These are phyloP conservation scores for Masticophis lateralis DNA, from an alignment of 2,797 vertebrate species.

Conservation along the genomic window DNA sequence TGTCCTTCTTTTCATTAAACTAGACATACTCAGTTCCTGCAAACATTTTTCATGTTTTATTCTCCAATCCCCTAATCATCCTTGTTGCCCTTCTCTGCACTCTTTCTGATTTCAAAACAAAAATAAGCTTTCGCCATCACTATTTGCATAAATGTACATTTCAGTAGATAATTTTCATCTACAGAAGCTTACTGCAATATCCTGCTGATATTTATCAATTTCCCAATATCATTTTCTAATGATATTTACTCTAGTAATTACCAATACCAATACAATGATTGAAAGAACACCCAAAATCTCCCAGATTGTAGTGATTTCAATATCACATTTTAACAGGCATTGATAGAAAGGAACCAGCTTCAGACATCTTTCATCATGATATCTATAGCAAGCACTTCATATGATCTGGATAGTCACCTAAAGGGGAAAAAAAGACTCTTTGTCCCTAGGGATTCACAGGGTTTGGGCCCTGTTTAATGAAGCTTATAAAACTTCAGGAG, in stretches of 20 bases:
- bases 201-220: neutral
- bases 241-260: constrained; percentile 25
- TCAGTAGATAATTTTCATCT: neutral
- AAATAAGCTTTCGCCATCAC: neutral
- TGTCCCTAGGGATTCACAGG: constrained; percentile 56
- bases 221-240: neutral
- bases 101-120: neutral
- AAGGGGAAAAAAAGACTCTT: constrained; percentile 48
- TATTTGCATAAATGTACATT: neutral
- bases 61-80: neutral
- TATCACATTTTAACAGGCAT: constrained; percentile 41
- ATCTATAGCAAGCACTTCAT: constrained; percentile 59
- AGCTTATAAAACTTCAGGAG: constrained; percentile 19
- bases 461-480: constrained; percentile 56
- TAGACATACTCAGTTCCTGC: too few species aligned
- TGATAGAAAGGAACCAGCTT: constrained; percentile 44
- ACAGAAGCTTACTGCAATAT: neutral
- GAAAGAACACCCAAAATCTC: constrained; percentile 62
- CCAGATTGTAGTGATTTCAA: constrained; percentile 46
- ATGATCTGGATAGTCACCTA: constrained; percentile 55
- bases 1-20: too few species aligned
- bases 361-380: constrained; percentile 44
- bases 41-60: too few species aligned
- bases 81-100: neutral
- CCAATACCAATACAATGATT: constrained; percentile 61